Conservation (phyloP, 2,113 vertebrate species). For the Polypterus bichir region DNA sequence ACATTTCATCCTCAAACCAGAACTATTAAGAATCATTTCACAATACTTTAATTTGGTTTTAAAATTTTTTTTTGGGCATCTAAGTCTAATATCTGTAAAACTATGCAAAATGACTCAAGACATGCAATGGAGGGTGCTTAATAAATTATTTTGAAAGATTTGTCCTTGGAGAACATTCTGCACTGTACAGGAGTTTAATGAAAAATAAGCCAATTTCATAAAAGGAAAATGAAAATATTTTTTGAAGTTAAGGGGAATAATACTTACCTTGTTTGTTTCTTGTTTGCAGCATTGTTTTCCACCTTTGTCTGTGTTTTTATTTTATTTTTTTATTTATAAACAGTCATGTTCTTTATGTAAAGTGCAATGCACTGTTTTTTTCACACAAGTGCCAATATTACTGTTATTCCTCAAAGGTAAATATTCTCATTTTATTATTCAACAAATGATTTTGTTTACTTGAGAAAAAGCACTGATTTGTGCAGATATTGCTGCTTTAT, state of each 20-base stretch:
- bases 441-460: constrained; percentile 30
- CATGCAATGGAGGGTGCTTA: not conserved
- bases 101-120: no score
- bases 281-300: constrained; percentile 33
- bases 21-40: no score
- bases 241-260: constrained; percentile 4
- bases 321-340: constrained; percentile 13
- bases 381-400: constrained; percentile 70
- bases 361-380: constrained; percentile 44
- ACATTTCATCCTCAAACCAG: no score
- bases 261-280: not conserved
- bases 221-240: constrained; percentile 5
- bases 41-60: no score
- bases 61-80: no score
- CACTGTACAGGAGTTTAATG: not conserved
- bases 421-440: constrained; percentile 38
- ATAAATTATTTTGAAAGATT: constrained; percentile 1
- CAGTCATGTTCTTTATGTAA: constrained; percentile 21
- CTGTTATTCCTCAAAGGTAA: constrained; percentile 54
- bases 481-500: constrained; percentile 63
- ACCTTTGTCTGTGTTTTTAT: constrained; percentile 33
- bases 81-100: no score
- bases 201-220: not conserved
- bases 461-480: constrained; percentile 55
- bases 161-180: not conserved